Percentiles rank a stretch among this genome's conserved stretches.
These are phyloP conservation scores for Plotosus lineatus DNA, from an alignment of 2,113 vertebrate species.

Conservation along the genomic window DNA sequence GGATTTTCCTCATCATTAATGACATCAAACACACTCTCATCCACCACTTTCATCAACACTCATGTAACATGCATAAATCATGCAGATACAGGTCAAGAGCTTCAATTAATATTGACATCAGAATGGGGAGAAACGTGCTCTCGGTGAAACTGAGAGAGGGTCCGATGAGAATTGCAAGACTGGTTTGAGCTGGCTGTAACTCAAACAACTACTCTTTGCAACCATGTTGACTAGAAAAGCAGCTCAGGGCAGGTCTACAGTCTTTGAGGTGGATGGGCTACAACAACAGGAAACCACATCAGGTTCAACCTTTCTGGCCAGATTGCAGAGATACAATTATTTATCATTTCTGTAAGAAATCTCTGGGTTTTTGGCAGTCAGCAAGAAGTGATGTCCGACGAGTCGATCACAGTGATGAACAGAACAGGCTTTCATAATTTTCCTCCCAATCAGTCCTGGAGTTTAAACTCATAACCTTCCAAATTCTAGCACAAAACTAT, in stretches of 20 bases:
- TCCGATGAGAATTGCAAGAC: no score
- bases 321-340: not conserved
- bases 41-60: not conserved
- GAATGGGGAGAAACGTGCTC: not conserved
- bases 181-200: not conserved
- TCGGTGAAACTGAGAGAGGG: not conserved
- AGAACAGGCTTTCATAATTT: not conserved
- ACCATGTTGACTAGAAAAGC: not conserved
- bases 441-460: not conserved
- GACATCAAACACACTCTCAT: not conserved
- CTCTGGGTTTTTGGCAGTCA: not conserved
- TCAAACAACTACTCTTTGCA: not conserved
- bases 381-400: not conserved
- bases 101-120: not conserved
- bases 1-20: not conserved
- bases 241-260: not conserved
- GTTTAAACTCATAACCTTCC: not conserved
- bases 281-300: not conserved
- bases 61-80: not conserved
- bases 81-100: not conserved
- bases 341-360: not conserved
- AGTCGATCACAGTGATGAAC: not conserved
- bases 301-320: not conserved
- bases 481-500: not conserved
- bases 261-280: not conserved